Conservation (phyloP, 2,797 vertebrate genomes). For the Arrhamphus sclerolepis region DNA sequence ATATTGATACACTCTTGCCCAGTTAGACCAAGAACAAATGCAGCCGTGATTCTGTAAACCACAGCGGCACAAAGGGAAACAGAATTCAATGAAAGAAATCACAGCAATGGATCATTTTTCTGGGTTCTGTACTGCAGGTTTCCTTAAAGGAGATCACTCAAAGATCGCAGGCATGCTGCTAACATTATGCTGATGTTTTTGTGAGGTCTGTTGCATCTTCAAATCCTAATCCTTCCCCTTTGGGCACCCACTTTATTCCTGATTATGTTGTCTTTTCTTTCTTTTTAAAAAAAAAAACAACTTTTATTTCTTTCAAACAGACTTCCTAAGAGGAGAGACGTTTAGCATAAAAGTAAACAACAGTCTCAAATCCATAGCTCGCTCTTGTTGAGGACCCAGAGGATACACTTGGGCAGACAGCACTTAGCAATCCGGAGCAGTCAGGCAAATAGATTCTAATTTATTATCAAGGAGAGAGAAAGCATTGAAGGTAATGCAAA, state of each 20-base stretch:
- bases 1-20: slow-evolving; percentile 33
- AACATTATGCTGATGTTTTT: slow-evolving; percentile 47
- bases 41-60: slow-evolving; percentile 63
- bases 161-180: slow-evolving; percentile 35
- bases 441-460: slow-evolving; percentile 67
- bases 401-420: slow-evolving; percentile 61
- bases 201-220: slow-evolving; percentile 47
- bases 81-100: slow-evolving; percentile 33
- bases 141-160: slow-evolving; percentile 16
- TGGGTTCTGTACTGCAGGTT: slow-evolving; percentile 25
- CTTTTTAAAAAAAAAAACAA: no score
- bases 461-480: slow-evolving; percentile 46
- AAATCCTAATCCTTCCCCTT: slow-evolving; percentile 31
- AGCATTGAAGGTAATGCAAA: slow-evolving; percentile 28
- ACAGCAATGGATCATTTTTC: slow-evolving; percentile 33
- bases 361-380: slow-evolving; percentile 55
- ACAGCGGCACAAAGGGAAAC: slow-evolving; percentile 45
- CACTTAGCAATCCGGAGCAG: slow-evolving; percentile 61
- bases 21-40: slow-evolving; percentile 59
- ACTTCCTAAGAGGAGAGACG: slow-evolving; percentile 39
- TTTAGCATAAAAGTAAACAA: slow-evolving; percentile 64
- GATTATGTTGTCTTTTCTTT: slow-evolving; percentile 31
- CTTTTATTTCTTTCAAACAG: slow-evolving; percentile 14
- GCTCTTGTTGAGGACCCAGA: slow-evolving; percentile 53
- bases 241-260: slow-evolving; percentile 41